A percentile compares a stretch with the other conserved stretches of the same genome.
Conservation (phyloP, 1,140 invertebrate species). For the Ericerus pela region DNA sequence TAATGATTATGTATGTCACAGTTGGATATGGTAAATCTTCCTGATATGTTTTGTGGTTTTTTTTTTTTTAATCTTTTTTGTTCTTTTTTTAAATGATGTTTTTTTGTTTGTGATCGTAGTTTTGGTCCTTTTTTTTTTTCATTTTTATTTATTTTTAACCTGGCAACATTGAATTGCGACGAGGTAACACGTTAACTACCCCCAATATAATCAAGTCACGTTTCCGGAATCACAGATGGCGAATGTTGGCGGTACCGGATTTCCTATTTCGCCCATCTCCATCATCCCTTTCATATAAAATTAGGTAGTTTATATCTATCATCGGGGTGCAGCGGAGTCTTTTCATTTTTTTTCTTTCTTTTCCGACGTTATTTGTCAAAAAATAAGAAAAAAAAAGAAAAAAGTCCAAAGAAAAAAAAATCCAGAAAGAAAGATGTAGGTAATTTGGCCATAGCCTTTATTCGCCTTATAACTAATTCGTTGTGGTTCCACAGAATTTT, state of each 20-base stretch:
- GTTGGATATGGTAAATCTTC: conserved; percentile 2
- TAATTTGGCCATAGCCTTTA: too few species aligned
- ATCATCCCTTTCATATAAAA: background rate
- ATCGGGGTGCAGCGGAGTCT: background rate
- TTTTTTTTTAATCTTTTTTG: too few species aligned
- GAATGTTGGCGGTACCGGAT: background rate
- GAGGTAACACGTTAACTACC: background rate
- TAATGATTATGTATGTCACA: conserved; percentile 11
- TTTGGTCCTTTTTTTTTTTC: background rate
- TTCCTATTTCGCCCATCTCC: background rate
- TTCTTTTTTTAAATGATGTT: background rate
- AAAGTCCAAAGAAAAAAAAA: too few species aligned
- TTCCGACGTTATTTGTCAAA: background rate
- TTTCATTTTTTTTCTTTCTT: conserved; percentile 4
- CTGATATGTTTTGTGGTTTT: too few species aligned
- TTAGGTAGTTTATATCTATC: background rate
- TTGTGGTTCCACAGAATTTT: too few species aligned
- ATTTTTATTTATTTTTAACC: background rate
- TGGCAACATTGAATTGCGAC: background rate
- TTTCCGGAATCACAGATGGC: background rate
- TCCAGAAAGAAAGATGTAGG: too few species aligned
- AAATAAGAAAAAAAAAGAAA: too few species aligned
- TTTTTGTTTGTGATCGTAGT: background rate
- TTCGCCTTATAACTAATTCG: too few species aligned
- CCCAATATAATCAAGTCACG: background rate